A percentile compares a stretch with the other conserved stretches of the same genome.
Evolutionary conservation across 2,113 vertebrate genomes (phyloP).

Genomic region (Actenoides hombroni): DNA sequence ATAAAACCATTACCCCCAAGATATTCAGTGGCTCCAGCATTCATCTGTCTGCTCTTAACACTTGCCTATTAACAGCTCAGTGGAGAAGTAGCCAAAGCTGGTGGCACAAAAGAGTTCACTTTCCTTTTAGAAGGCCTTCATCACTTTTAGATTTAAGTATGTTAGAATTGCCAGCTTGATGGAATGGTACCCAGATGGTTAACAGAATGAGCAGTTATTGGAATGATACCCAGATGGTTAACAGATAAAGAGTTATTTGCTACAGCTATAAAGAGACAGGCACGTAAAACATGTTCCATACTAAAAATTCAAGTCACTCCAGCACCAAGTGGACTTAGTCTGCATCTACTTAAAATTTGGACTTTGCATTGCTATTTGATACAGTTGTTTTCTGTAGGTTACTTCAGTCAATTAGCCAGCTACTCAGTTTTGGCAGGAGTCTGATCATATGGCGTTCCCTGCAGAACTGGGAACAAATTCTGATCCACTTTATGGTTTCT

Average conservation of each 20-base stretch:
- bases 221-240: neutral
- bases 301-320: neutral
- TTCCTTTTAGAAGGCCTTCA: neutral
- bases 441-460: neutral
- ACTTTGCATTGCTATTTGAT: slow-evolving; percentile 6
- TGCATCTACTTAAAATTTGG: slow-evolving; percentile 57
- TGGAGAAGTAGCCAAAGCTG: neutral
- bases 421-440: slow-evolving; percentile 15
- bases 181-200: neutral
- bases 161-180: neutral
- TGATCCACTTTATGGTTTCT: neutral
- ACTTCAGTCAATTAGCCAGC: slow-evolving; percentile 19
- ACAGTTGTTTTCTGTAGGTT: slow-evolving; percentile 23
- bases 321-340: neutral
- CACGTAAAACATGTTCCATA: neutral
- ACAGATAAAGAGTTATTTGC: neutral
- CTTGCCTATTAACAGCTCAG: neutral
- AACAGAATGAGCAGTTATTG: neutral
- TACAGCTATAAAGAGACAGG: neutral
- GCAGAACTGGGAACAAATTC: slow-evolving; percentile 6
- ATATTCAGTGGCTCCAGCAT: neutral
- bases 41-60: neutral
- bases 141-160: neutral
- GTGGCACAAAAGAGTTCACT: neutral
- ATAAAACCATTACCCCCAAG: neutral